Evolutionary conservation across 2,797 vertebrate genomes (phyloP).

Genomic region (Prunella strophiata): DNA sequence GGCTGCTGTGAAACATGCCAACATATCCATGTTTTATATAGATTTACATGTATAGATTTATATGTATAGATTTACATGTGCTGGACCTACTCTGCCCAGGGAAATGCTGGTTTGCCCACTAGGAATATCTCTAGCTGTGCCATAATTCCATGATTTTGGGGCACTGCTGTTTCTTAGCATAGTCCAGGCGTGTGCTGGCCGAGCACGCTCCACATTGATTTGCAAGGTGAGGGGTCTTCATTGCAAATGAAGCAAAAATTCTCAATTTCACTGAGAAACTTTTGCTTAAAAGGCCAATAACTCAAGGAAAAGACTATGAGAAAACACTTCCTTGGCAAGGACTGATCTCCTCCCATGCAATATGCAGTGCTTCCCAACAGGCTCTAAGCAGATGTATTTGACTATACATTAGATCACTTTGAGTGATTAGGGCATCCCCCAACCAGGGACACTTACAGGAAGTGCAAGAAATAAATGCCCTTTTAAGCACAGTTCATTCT

Average conservation of each 20-base stretch:
- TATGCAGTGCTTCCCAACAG: background rate
- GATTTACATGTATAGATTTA: no score
- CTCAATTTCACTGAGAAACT: background rate
- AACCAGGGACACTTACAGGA: background rate
- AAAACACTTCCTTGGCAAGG: background rate
- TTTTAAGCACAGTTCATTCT: conserved; percentile 2
- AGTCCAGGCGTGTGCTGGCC: accelerated
- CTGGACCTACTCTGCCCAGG: background rate
- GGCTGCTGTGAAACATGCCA: background rate
- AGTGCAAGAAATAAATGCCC: background rate
- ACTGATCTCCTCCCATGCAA: background rate
- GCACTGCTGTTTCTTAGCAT: background rate
- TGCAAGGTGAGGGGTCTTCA: background rate
- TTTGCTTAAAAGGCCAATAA: background rate
- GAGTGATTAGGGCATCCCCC: background rate
- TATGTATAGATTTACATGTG: background rate
- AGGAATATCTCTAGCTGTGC: background rate
- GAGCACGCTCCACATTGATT: accelerated
- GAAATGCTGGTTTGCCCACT: background rate
- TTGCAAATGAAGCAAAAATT: background rate
- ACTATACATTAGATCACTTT: background rate
- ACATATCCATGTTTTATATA: background rate
- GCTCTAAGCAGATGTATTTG: background rate
- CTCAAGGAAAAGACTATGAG: accelerated
- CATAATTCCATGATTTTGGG: background rate